These are phyloP conservation scores for Elegia similella DNA, from an alignment of 2,888 invertebrate genomes.

Conservation along the genomic window DNA sequence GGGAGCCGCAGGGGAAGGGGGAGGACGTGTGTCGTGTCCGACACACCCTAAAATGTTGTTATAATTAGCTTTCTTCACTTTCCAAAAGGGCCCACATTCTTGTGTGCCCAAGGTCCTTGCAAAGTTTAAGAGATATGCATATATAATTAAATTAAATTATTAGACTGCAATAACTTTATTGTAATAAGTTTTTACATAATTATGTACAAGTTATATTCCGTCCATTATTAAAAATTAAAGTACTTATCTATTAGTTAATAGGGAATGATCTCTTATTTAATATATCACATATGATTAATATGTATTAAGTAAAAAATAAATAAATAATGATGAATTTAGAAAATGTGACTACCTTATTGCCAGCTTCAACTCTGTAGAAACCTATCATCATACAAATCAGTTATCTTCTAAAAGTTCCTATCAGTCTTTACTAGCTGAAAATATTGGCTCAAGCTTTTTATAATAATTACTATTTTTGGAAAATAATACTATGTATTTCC, in stretches of 20 bases:
- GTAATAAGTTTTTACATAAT: background rate
- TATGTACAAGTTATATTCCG: slow-evolving; percentile 17
- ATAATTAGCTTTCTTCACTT: too few species aligned
- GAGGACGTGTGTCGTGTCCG: too few species aligned
- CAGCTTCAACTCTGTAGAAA: too few species aligned
- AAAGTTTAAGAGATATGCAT: too few species aligned
- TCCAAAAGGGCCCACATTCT: too few species aligned
- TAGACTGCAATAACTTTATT: background rate
- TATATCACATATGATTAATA: slow-evolving; percentile 7
- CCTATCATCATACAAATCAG: background rate
- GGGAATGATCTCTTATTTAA: slow-evolving; percentile 23
- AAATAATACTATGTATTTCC: too few species aligned
- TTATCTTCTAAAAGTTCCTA: background rate
- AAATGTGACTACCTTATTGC: background rate
- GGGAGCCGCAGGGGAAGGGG: too few species aligned
- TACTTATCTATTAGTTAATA: slow-evolving; percentile 16
- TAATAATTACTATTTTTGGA: too few species aligned
- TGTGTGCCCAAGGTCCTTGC: too few species aligned
- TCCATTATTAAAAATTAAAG: slow-evolving; percentile 18
- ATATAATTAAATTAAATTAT: slow-evolving; percentile 25
- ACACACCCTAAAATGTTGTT: too few species aligned
- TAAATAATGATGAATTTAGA: background rate
- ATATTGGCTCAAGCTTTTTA: background rate
- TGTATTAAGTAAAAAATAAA: background rate
- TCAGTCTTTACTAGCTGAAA: slow-evolving; percentile 3